Percentiles rank a stretch among this genome's conserved stretches.
Conservation (phyloP, 1,140 invertebrate species). For the Eueides isabella region DNA sequence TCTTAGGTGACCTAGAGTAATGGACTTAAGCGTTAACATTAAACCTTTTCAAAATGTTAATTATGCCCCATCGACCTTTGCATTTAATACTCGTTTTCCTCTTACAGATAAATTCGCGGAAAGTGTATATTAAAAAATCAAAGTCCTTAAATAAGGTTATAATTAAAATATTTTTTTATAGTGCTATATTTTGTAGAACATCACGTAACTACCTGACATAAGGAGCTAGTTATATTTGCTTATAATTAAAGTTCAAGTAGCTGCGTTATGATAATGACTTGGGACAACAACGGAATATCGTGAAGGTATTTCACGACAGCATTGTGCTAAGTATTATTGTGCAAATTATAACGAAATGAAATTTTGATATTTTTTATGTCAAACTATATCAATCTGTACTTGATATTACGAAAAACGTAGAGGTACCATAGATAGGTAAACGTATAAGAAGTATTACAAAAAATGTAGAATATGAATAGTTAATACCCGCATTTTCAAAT, state of each 20-base stretch:
- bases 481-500: background rate
- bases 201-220: background rate
- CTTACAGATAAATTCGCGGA: slow-evolving; percentile 32
- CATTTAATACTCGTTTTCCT: slow-evolving; percentile 30
- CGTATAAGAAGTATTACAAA: background rate
- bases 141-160: slow-evolving; percentile 16
- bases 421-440: too few species aligned
- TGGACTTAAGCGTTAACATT: slow-evolving; percentile 41
- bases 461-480: background rate
- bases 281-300: slow-evolving; percentile 41
- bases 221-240: slow-evolving; percentile 33
- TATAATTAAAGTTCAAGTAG: slow-evolving; percentile 45
- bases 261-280: slow-evolving; percentile 45
- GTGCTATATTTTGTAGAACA: background rate
- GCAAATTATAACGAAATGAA: slow-evolving; percentile 24
- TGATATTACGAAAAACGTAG: background rate
- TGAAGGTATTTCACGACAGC: slow-evolving; percentile 39
- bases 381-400: background rate
- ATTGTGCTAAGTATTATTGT: slow-evolving; percentile 22
- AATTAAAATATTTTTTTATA: too few species aligned
- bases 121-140: slow-evolving; percentile 20
- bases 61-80: slow-evolving; percentile 29
- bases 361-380: background rate
- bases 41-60: slow-evolving; percentile 32
- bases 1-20: slow-evolving; percentile 31